phyloP scores from a whole-genome alignment of 1,140 invertebrate genomes.

The Dendroctonus ponderosae region DNA sequence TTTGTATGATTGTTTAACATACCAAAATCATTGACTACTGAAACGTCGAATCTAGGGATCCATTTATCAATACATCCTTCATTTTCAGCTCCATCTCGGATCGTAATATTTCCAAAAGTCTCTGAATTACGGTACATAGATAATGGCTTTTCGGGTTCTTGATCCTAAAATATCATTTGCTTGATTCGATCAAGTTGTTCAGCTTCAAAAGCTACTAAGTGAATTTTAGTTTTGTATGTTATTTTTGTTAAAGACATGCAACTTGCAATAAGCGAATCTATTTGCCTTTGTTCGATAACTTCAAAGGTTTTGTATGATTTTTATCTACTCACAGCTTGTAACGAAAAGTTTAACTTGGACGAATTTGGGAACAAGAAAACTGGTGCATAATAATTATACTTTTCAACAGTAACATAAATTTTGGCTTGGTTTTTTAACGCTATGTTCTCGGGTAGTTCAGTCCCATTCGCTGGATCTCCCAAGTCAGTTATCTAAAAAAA shows the following conservation, averaged over 20 bases:
- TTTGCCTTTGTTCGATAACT: too few relatives aligned
- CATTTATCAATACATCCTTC: slow-evolving; percentile 15
- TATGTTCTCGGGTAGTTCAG: not conserved
- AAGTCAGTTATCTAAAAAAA: slow-evolving; percentile 53
- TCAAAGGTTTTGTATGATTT: too few relatives aligned
- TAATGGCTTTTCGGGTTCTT: slow-evolving; percentile 11
- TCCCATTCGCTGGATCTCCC: slow-evolving; percentile 46
- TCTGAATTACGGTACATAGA: slow-evolving; percentile 6
- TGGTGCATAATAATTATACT: slow-evolving; percentile 37
- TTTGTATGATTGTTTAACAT: not conserved
- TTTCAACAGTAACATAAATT: slow-evolving; percentile 23
- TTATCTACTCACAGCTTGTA: not conserved
- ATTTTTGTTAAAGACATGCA: too few relatives aligned
- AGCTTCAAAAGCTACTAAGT: too few relatives aligned
- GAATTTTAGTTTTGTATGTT: too few relatives aligned
- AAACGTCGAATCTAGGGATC: slow-evolving; percentile 16
- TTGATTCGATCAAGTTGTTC: too few relatives aligned
- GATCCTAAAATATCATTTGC: slow-evolving; percentile 10
- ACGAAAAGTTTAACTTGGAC: not conserved
- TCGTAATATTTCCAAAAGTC: slow-evolving; percentile 8
- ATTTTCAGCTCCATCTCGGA: slow-evolving; percentile 1
- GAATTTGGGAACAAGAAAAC: slow-evolving; percentile 4
- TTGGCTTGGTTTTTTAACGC: slow-evolving; percentile 4
- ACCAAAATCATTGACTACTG: slow-evolving; percentile 2
- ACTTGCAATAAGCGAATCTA: too few relatives aligned